Evolutionary conservation across 2,113 vertebrate genomes (phyloP).

Genomic region (Sciurus niger): DNA sequence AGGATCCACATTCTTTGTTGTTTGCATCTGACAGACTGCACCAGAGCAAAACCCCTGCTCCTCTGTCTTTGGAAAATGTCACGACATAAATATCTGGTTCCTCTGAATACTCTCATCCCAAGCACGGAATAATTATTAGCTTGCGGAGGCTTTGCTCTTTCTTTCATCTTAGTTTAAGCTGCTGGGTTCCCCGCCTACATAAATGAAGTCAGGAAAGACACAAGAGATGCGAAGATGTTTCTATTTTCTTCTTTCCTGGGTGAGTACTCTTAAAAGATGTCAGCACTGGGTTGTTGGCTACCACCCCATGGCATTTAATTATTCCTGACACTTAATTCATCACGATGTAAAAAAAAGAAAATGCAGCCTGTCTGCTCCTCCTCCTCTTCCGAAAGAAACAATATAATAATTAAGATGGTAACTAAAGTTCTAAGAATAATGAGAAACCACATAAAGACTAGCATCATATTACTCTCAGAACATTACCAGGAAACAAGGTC

Average conservation of each 20-base stretch:
- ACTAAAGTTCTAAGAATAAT: slow-evolving; percentile 79
- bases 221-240: slow-evolving; percentile 60
- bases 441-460: slow-evolving; percentile 72
- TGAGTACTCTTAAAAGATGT: slow-evolving; percentile 68
- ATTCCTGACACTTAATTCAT: slow-evolving; percentile 76
- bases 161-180: slow-evolving; percentile 66
- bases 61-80: slow-evolving; percentile 71
- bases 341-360: slow-evolving; percentile 77
- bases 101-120: slow-evolving; percentile 55
- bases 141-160: neutral
- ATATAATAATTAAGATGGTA: slow-evolving; percentile 78
- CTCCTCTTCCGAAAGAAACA: slow-evolving; percentile 61
- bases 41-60: neutral
- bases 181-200: slow-evolving; percentile 50
- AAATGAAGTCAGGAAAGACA: slow-evolving; percentile 48
- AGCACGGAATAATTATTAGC: slow-evolving; percentile 68
- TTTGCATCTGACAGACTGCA: slow-evolving; percentile 50
- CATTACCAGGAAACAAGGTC: slow-evolving; percentile 69
- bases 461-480: slow-evolving; percentile 75
- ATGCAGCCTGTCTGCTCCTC: slow-evolving; percentile 59
- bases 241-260: slow-evolving; percentile 76
- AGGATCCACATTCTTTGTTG: slow-evolving; percentile 39
- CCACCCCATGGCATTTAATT: slow-evolving; percentile 69
- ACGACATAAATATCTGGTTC: slow-evolving; percentile 48
- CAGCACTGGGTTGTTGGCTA: slow-evolving; percentile 72